Percentiles rank a stretch among this genome's conserved stretches.
phyloP scores from a whole-genome alignment of 2,113 vertebrate species.

The Poeciliopsis prolifica region DNA sequence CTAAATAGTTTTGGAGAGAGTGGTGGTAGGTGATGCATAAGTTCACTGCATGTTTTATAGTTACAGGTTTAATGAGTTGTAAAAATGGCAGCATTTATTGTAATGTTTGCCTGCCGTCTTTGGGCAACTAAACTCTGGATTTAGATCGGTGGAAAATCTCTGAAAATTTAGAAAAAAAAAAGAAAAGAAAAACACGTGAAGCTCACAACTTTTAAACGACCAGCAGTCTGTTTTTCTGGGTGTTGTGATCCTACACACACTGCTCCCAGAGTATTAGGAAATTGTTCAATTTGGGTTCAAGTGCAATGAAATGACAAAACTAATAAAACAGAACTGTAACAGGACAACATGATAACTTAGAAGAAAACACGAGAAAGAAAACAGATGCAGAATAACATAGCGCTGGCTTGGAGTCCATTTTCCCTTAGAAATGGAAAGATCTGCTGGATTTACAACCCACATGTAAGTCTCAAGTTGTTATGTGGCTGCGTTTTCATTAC shows the following conservation, averaged over 20 bases:
- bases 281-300: background rate
- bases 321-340: background rate
- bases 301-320: background rate
- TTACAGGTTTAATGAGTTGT: background rate
- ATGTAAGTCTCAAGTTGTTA: background rate
- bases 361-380: background rate
- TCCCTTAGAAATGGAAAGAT: background rate
- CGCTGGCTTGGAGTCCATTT: background rate
- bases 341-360: background rate
- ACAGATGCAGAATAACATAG: background rate
- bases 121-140: no score
- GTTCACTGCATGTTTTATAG: background rate
- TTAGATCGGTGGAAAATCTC: no score
- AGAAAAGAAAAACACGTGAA: background rate
- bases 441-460: background rate
- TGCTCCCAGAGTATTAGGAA: background rate
- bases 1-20: background rate
- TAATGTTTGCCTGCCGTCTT: background rate
- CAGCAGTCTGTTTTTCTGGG: background rate
- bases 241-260: background rate
- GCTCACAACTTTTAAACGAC: background rate
- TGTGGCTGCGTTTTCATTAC: no score
- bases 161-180: fast-evolving
- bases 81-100: background rate
- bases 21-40: background rate